Evolutionary conservation across 2,888 invertebrate species (phyloP), one percentile per base, ranked within the genome.

Genomic region (Phyllotreta cruciferae): DNA sequence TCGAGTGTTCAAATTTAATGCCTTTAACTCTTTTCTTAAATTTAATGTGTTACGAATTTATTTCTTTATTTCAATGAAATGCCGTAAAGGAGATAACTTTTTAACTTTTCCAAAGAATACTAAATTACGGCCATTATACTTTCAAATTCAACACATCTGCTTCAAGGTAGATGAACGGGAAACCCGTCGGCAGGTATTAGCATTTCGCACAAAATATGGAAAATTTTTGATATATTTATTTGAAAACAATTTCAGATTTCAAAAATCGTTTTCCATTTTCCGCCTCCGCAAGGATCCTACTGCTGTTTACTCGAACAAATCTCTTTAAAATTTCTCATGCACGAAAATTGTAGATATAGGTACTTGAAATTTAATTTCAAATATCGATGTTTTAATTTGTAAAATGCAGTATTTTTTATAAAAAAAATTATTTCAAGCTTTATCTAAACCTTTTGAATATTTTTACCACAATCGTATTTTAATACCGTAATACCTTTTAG

Each of bases 71-170:
- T 14, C 47, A n/a, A 9, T 47, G 5, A 47, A 47, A 47, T 47
- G 34, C 24, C 24, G 47, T 4, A 47, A 44, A 47, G 47, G 24
- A n/a, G 47, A 47, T 47, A 47, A 47, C 47, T 47, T 13, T 14
- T 34, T 10, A 47, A 47, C 47, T 47, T 47, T 47, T 47, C 13
- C 10, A 6, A 47, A 47, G 47, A 24, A 44, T 44, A 47, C 47
- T 6, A 34, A 47, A 24, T 47, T 47, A 47, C 34, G 6, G 47
- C 47, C 47, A 47, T 47, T 47, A 47, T 47, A 47, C 47, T 47
- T 47, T 47, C 47, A 47, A 47, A 47, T 47, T 47, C 47, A 47
- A 34, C 47, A 47, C 47, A 47, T 47, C 47, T 47, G 47, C 14
- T 47, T 47, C 34, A 34, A 10, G 47, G 47, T 47, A 47, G 14